Evolutionary conservation across 2,888 invertebrate species (phyloP), one percentile per base, ranked within the genome.

Genomic region (Apoderus coryli): DNA sequence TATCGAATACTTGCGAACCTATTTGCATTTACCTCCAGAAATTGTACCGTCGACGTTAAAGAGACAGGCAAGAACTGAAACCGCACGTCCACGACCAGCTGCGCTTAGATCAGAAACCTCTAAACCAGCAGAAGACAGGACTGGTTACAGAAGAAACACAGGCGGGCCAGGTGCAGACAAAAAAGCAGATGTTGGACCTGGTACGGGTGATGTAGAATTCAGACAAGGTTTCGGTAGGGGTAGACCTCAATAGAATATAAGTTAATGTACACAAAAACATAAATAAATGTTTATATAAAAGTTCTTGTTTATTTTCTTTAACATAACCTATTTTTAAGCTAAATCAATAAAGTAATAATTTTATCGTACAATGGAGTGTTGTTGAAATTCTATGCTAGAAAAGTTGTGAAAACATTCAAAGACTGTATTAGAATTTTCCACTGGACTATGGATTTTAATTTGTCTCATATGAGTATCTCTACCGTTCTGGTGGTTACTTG

Each of bases 401-500:
- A 85, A 89, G 52, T 76, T 76, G 22, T 77, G 76, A 48, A 76
- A 72, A 43, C 76, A 68, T 45, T 79, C 73, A 11, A 77, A 62
- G 9, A 76, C 65, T 45, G 72, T 67, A 27, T 70, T 69, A 25
- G 71, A 65, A 32, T 67, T 42, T 50, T 76, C 73, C 46, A 64
- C 68, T 0, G 93, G 92, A 27, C 93, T 90, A 54, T 93, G 88
- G 31, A 96, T 80, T 60, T 92, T 88, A 35, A 96, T 92, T 59
- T 92, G 92, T 31, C 96, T 68, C 73, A 98, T 85, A 52, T 98
- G 98, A 2, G 96, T 96, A 53, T 98, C 98, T 38, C 98, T 63
- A 3, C 98, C 98, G 61, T 96, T 98, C 57, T 98, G 98, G 59
- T 98, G 98, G 60, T 99, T 99, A 44, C 90, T 89, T 25, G 95